Conservation (phyloP, 2,888 invertebrate genomes). For the Phengaris arion region DNA sequence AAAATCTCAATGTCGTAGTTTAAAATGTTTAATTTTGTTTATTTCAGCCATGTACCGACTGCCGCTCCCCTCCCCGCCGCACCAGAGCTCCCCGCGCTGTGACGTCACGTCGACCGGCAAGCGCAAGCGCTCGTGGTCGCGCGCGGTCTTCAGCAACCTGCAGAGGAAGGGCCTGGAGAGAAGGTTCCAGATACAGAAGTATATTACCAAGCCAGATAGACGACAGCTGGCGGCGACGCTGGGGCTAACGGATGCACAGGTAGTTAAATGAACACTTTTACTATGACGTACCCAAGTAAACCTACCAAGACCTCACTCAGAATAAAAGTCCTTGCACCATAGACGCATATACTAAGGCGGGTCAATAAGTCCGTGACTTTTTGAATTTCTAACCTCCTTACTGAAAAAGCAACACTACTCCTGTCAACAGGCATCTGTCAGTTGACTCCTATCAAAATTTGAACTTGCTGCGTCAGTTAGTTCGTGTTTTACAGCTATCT, state of each 20-base stretch:
- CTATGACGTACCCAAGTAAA: neutral
- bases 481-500: too few species aligned
- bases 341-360: too few species aligned
- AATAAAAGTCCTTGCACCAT: too few species aligned
- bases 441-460: too few species aligned
- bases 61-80: slow-evolving; percentile 63
- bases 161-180: slow-evolving; percentile 96
- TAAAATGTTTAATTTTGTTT: neutral
- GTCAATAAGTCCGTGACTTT: too few species aligned
- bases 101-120: slow-evolving; percentile 81
- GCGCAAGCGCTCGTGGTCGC: slow-evolving; percentile 95
- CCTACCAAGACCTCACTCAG: too few species aligned
- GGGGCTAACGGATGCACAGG: slow-evolving; percentile 96
- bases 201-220: slow-evolving; percentile 96
- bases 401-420: too few species aligned
- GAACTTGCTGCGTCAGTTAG: too few species aligned
- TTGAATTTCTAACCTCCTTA: too few species aligned
- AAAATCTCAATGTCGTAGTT: too few species aligned
- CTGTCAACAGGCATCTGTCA: too few species aligned
- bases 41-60: slow-evolving; percentile 61
- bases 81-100: slow-evolving; percentile 62
- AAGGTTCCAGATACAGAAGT: slow-evolving; percentile 95
- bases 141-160: slow-evolving; percentile 96
- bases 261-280: slow-evolving; percentile 48
- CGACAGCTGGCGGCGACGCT: slow-evolving; percentile 94